Conservation (phyloP, 2,888 invertebrate species). For the Caenorhabditis sp. region DNA sequence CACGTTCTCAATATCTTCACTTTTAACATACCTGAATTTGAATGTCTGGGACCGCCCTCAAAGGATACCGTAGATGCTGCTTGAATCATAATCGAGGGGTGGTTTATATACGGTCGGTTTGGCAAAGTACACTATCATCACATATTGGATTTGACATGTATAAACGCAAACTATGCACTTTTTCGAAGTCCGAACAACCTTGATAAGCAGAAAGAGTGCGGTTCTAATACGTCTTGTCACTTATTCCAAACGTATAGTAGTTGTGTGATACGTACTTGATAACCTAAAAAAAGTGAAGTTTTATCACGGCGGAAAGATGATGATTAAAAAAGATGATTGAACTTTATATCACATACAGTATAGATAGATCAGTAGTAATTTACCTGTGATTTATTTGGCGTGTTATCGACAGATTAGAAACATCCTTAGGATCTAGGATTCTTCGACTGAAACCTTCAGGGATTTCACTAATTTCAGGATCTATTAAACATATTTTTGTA, state of each 20-base stretch:
- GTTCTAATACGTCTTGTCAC: neutral
- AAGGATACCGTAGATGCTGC: neutral
- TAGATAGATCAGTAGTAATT: no score
- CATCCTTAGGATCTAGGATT: no score
- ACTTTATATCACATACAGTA: no score
- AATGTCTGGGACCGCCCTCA: neutral
- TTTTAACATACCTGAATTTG: neutral
- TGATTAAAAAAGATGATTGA: no score
- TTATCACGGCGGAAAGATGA: neutral
- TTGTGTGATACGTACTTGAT: neutral
- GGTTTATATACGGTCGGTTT: neutral
- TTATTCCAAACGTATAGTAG: neutral
- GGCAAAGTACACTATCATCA: neutral
- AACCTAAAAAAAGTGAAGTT: neutral
- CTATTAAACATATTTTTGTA: no score
- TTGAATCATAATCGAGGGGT: neutral
- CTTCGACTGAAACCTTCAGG: no score
- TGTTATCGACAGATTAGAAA: no score
- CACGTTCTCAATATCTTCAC: neutral
- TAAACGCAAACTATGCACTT: neutral
- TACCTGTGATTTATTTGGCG: no score
- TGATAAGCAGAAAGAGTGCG: neutral
- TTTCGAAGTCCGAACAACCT: neutral
- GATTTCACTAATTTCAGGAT: no score
- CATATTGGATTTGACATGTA: neutral